phyloP scores from a whole-genome alignment of 2,888 invertebrate species.

The Prosopocoilus inquinatus region DNA sequence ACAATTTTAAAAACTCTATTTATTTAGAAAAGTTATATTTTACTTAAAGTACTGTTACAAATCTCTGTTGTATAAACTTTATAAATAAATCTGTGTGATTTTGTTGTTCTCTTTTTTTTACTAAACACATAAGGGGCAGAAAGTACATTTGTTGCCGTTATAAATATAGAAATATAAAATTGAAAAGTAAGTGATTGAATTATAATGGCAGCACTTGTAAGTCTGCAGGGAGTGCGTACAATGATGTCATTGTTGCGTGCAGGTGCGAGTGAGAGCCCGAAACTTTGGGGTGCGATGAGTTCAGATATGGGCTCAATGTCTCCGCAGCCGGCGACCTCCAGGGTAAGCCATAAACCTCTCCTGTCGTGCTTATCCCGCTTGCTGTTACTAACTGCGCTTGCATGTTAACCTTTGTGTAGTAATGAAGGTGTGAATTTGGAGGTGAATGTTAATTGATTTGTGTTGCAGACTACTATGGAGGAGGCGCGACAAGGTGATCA shows the following conservation, averaged over 20 bases:
- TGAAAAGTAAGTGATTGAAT: conserved; percentile 12
- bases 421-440: neutral
- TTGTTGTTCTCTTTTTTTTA: conserved; percentile 15
- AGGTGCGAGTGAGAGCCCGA: conserved; percentile 57
- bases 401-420: conserved; percentile 22
- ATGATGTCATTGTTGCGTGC: conserved; percentile 53
- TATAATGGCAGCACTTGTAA: conserved; percentile 45
- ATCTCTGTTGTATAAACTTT: too few relatives aligned
- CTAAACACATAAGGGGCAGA: conserved; percentile 42
- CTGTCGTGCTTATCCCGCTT: conserved; percentile 37
- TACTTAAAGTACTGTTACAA: too few relatives aligned
- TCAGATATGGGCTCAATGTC: conserved; percentile 56
- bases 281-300: conserved; percentile 56
- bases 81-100: too few relatives aligned
- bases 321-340: conserved; percentile 58
- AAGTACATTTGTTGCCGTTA: conserved; percentile 34
- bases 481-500: conserved; percentile 75
- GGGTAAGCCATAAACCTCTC: conserved; percentile 55
- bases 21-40: too few relatives aligned
- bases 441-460: neutral
- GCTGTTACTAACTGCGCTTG: conserved; percentile 38
- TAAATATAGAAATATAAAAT: neutral
- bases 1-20: too few relatives aligned
- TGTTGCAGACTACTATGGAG: conserved; percentile 70
- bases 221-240: conserved; percentile 49